phyloP scores from a whole-genome alignment of 2,888 invertebrate genomes.

The Chironomus riparius region DNA sequence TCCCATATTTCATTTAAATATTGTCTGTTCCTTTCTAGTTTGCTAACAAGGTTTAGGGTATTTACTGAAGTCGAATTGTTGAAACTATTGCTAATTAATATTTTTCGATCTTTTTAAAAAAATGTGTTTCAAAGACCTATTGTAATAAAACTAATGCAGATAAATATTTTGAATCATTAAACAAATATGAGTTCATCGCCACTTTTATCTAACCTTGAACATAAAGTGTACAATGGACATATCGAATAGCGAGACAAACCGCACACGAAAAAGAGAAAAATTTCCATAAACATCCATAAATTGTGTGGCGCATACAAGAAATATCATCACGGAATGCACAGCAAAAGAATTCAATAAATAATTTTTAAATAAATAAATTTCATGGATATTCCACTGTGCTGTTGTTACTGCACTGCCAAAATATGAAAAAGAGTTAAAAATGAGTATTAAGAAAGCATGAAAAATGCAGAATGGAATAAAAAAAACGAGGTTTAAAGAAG shows the following conservation, averaged over 20 bases:
- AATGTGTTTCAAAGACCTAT: no score
- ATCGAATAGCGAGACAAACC: background rate
- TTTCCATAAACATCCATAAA: conserved; percentile 1
- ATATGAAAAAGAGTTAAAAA: background rate
- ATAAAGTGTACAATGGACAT: background rate
- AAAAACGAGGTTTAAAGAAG: background rate
- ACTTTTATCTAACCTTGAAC: background rate
- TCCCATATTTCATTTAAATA: no score
- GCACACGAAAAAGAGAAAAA: background rate
- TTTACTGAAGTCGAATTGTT: no score
- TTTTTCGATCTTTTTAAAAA: no score
- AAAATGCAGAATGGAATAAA: background rate
- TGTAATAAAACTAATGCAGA: no score
- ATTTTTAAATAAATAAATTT: conserved; percentile 5
- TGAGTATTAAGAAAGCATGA: background rate
- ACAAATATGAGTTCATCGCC: background rate
- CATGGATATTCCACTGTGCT: background rate
- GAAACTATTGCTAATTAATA: no score
- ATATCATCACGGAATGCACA: background rate
- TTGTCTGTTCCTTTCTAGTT: no score
- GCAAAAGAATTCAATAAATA: background rate
- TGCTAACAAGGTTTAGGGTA: no score
- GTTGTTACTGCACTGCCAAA: background rate
- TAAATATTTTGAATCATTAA: background rate
- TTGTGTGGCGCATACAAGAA: background rate